Evolutionary conservation across 2,888 invertebrate species (phyloP), one percentile per base, ranked within the genome.

Genomic region (Trachelus tabidus): DNA sequence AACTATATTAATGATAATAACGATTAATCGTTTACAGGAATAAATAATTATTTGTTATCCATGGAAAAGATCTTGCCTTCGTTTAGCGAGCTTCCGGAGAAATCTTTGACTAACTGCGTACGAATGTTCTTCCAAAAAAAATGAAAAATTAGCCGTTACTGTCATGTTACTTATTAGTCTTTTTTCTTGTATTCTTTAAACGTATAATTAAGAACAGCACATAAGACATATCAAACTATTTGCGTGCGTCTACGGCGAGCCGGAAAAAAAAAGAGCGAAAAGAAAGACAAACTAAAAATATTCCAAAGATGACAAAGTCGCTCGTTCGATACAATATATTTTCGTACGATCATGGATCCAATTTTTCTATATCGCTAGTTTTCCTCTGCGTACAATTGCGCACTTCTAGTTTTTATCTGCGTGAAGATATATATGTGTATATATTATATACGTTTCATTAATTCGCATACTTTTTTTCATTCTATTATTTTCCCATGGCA

Each of bases 311-410:
- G 56, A 77, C 73, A 73, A 33, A 76, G 79, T 73, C 76, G 77
- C 23, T 56, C 23, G 56, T 56, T 56, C 56, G 56, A 79, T 81
- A 73, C 77, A 33, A 81, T 80, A 81, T 81, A 81, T 81, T 81
- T 81, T 81, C 81, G 73, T 81, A 81, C 81, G 76, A 79, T 80
- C 77, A 79, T 76, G 77, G 76, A 74, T 75, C 30, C 12, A 35
- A n/a, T 68, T 34, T 31, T 76, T 75, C 23, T 31, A 69, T 76
- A 76, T 15, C 76, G 75, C 34, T 68, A 15, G 37, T 78, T 80
- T 74, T 40, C 34, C 74, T 76, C 73, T 74, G 56, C 23, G 56
- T 9, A 23, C 6, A 56, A 23, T 23, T 1, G 23, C 56, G 56
- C 23, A 9, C 56, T 56, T 56, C 23, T 56, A 56, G 56, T 56